Evolutionary conservation across 1,140 invertebrate genomes (phyloP), one percentile per base, ranked within the genome.

Genomic region (Bemisia tabaci): DNA sequence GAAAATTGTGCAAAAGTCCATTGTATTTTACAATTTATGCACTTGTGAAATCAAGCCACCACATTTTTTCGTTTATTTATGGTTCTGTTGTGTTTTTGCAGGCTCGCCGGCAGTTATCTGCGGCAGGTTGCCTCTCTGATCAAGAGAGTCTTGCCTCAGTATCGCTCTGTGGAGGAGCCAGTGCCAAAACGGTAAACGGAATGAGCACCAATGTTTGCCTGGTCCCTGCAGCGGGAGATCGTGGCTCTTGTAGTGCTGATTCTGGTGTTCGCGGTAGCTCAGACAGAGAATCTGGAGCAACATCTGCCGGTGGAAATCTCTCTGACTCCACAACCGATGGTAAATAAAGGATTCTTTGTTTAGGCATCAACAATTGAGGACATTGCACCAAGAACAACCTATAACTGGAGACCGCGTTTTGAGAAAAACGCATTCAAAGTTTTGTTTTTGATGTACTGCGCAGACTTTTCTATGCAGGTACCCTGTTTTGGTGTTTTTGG

Each of bases 231-330:
- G 77, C 86, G 1, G 88, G 87, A 1, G 90, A 92, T 74, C 78
- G 90, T 59, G 89, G 89, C 65, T 91, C 89, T 72, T 91, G 89
- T 76, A 91, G 88, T 72, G 90, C 90, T n/a, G 91, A 92, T 76
- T 91, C 88, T 22, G 90, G 89, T 22, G 87, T 90, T 1, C 81
- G 89, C 70, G 87, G 90, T 63, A 90, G 87, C 74, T 91, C 89
- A 71, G 90, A 92, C 74, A 78, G 87, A 24, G 87, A 89, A 72
- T 88, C 86, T 70, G 87, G 79, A 12, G 82, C 86, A 11, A 86
- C 85, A 26, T 86, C 86, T 59, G 82, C 84, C 26, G 84, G 86
- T 39, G 87, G 87, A 39, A 90, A 90, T 77, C 78, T 89, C 48
- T 88, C 86, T 1, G 87, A 90, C 73, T 89, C 87, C 1, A 89